Conservation (phyloP, 1,140 invertebrate genomes). For the Sweltsa coloradensis region DNA sequence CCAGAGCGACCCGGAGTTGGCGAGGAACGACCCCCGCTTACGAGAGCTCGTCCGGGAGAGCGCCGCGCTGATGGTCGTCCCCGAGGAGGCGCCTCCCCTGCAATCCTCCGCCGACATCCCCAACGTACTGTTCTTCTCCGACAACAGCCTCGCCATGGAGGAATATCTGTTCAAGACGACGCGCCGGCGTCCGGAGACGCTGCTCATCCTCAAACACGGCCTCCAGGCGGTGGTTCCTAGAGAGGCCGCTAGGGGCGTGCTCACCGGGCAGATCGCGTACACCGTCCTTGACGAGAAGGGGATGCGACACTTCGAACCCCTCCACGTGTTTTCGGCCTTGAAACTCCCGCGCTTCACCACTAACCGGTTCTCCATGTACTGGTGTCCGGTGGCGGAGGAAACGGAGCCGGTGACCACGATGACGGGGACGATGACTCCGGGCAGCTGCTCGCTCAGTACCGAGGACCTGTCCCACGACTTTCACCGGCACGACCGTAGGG, state of each 20-base stretch:
- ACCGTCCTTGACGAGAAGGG: conserved; percentile 64
- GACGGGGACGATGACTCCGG: conserved; percentile 21
- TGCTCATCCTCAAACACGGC: conserved; percentile 62
- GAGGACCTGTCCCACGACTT: conserved; percentile 19
- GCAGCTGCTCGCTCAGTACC: too few species aligned
- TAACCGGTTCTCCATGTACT: conserved; percentile 51
- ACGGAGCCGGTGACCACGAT: conserved; percentile 26
- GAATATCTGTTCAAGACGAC: conserved; percentile 52
- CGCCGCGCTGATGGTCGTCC: conserved; percentile 51
- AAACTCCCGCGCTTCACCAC: conserved; percentile 46
- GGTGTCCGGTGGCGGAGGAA: conserved; percentile 41
- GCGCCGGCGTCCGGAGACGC: conserved; percentile 34
- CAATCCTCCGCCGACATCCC: conserved; percentile 53
- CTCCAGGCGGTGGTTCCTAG: conserved; percentile 64
- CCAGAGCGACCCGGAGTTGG: conserved; percentile 47
- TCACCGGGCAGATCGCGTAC: conserved; percentile 62
- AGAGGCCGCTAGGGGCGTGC: conserved; percentile 54
- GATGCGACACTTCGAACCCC: conserved; percentile 59
- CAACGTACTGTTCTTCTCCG: conserved; percentile 42
- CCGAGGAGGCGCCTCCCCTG: conserved; percentile 41
- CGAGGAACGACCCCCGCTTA: conserved; percentile 49
- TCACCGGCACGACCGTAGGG: conserved; percentile 20
- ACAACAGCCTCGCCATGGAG: conserved; percentile 60
- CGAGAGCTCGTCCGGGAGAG: conserved; percentile 56
- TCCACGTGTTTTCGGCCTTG: conserved; percentile 57